Evolutionary conservation across 2,113 vertebrate species (phyloP), one percentile per base, ranked within the genome.

Genomic region (Regulus satrapa): DNA sequence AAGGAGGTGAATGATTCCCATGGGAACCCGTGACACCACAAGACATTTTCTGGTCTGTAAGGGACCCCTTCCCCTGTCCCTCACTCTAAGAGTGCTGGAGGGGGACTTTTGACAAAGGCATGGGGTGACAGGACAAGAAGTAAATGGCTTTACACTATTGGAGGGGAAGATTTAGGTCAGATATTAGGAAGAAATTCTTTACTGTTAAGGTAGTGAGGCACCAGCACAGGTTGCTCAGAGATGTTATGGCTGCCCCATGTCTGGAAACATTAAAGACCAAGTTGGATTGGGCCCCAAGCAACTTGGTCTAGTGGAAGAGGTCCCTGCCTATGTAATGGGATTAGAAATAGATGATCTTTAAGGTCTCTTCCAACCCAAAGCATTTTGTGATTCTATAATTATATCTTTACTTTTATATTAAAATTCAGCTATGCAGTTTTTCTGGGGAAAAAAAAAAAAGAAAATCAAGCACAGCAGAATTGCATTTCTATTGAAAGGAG

Each of bases 241-340:
- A 23, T 6, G 9, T 29, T 48, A 10, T 16, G 29, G 12, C n/a
- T 64, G 41, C 10, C 24, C 24, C 18, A 17, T 17, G 5, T 25
- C 34, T 56, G 31, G 24, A n/a, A 40, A 34, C 3, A 48, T 24
- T 56, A 15, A n/a, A 40, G 51, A 12, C 6, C 29, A 48, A 34
- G 3, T 7, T 40, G 41, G 25, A 48, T 25, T 15, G 24, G 34
- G 16, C 3, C 3, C 4, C 2, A 2, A 48, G 41, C 5, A 56
- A 21, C 10, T 31, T 31, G 4, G 3, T 41, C 26, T 31, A 31
- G 7, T 31, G 25, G 10, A 71, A 55, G 3, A 1, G 2, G 7
- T 18, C 34, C 17, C 14, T 63, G 7, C 6, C n/a, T 5, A 9
- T 31, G 16, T 19, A 55, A 25, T 14, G 18, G 14, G 6, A 6